A percentile compares a stretch with the other conserved stretches of the same genome.
These are phyloP conservation scores for Delphinapterus leucas DNA, from an alignment of 2,113 vertebrate genomes.

Conservation along the genomic window DNA sequence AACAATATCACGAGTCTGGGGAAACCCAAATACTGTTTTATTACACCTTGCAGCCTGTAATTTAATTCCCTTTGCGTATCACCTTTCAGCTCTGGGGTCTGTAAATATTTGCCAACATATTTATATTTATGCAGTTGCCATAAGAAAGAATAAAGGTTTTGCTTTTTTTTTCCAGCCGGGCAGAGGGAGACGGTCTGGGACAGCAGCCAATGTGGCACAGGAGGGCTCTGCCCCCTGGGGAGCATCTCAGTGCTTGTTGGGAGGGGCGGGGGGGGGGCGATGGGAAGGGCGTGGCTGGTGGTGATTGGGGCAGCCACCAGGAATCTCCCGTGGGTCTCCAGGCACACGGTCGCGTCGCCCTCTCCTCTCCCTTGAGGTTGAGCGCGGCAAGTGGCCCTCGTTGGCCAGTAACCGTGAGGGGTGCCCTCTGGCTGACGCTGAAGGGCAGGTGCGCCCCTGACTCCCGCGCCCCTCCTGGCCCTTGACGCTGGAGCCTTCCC, in stretches of 20 bases:
- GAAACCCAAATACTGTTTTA: background rate
- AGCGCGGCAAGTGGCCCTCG: rapidly evolving
- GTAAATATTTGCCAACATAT: background rate
- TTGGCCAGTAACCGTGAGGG: rapidly evolving
- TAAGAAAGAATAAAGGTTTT: background rate
- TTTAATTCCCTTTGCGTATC: background rate
- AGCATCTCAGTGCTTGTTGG: background rate
- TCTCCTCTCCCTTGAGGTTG: background rate
- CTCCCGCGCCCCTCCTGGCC: background rate
- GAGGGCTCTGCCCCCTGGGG: background rate
- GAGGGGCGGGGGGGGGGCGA: background rate
- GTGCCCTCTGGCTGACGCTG: rapidly evolving
- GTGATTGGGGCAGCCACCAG: rapidly evolving
- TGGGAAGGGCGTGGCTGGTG: background rate
- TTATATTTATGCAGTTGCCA: background rate
- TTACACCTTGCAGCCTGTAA: background rate
- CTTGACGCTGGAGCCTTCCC: background rate
- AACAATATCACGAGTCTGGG: background rate
- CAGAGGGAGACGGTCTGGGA: background rate
- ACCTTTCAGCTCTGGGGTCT: background rate
- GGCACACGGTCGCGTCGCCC: rapidly evolving
- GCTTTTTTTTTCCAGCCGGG: background rate
- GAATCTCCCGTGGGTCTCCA: background rate
- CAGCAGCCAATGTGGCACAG: background rate
- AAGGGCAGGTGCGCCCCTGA: background rate